Percentiles rank a stretch among this genome's conserved stretches.
These are phyloP conservation scores for Sternarchorhynchus goeldii DNA, from an alignment of 2,797 vertebrate species.

Conservation along the genomic window DNA sequence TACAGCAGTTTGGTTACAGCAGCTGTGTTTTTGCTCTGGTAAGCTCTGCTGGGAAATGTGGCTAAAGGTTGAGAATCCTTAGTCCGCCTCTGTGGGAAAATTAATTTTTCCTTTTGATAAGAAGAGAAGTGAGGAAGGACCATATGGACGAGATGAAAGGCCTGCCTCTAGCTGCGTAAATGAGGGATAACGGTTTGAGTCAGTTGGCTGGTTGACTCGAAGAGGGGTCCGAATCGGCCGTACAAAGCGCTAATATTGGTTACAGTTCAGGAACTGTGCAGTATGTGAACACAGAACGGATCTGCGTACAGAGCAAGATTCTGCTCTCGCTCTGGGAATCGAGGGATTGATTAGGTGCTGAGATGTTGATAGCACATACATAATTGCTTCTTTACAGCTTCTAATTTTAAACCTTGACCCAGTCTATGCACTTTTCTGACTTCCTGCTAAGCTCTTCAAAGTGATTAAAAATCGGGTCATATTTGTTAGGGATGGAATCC, in stretches of 20 bases:
- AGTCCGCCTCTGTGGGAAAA: constrained; percentile 19
- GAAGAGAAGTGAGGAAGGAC: constrained; percentile 13
- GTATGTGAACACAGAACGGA: constrained; percentile 7
- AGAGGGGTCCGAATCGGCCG: neutral
- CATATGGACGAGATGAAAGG: constrained; percentile 21
- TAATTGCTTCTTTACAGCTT: constrained; percentile 45
- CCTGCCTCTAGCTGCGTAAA: constrained; percentile 1
- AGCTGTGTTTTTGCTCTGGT: neutral
- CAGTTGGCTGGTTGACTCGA: constrained; percentile 20
- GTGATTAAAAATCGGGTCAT: constrained; percentile 55
- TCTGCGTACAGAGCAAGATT: neutral
- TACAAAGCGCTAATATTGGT: neutral
- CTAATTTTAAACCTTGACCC: constrained; percentile 35
- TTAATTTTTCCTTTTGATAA: constrained; percentile 3
- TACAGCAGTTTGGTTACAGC: neutral
- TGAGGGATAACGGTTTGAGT: neutral
- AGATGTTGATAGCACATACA: neutral
- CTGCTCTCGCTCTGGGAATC: constrained; percentile 7
- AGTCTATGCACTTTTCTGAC: constrained; percentile 35
- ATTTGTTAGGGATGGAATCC: constrained; percentile 56
- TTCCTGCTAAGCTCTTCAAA: constrained; percentile 50
- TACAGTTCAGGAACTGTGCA: constrained; percentile 9
- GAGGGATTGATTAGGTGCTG: constrained; percentile 35
- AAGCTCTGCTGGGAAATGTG: neutral
- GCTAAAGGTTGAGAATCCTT: neutral